Base-by-base conservation (phyloP, 2,797 vertebrate species). In the Hemibagrus guttatus region DNA sequence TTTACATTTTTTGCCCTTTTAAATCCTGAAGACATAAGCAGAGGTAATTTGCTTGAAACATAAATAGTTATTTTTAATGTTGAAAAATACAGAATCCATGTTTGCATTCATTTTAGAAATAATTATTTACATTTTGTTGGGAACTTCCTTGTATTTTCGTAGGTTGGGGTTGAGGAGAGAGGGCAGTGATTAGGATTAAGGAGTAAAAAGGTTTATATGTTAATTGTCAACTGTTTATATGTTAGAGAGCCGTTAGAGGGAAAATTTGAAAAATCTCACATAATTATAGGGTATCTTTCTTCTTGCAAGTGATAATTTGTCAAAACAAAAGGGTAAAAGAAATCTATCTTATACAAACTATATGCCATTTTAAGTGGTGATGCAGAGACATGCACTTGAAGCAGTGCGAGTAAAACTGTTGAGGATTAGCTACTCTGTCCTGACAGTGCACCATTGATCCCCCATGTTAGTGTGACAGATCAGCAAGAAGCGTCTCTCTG, bases 371-470 rank as follows among this genome's bases (percentile, higher is more conserved):
- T 46, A 78, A 69, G 39, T 14, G 78, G 83, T 54, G 46, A 16
- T 39, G 72, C 63, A 58, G 59, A 46, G 61, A 49, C 61, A n/a
- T 28, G 52, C 64, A 79, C 74, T 52, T 35, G 17, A 31, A 78
- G 61, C 75, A 76, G 21, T 85, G 87, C 74, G 88, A 81, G 87
- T 88, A 85, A 87, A 87, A 84, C 89, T 85, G 84, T 76, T 75
- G 59, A 79, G 89, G 85, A 90, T 91, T 87, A 91, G 92, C 92
- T 86, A 88, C 66, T 71, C 80, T 59, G 72, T 71, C 66, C 81
- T 86, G 85, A 88, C 90, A 90, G 84, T 35, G 5, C 58, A 84
- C 52, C 89, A 92, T 85, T 90, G 91, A 93, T 92, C 76, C 87
- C 69, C 79, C 23, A 83, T 87, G 80, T 87, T 58, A 64, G 86